Base-by-base conservation (phyloP, 2,113 vertebrate genomes). In the Varanus komodoensis region DNA sequence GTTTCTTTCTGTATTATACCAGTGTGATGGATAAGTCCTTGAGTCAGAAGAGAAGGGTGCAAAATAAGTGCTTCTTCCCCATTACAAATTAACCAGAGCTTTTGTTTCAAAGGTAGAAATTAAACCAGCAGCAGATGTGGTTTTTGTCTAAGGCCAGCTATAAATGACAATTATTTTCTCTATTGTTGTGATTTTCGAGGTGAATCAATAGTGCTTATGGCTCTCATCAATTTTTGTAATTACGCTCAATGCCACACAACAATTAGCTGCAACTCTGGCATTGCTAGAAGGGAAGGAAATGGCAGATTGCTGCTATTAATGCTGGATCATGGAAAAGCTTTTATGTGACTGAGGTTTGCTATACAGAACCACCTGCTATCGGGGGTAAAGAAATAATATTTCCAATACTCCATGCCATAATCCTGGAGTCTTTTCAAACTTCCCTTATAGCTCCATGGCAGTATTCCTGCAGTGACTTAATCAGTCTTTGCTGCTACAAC, bases 21-120 rank as follows among this genome's bases (percentile, higher is more conserved):
- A 68, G 69, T 73, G 82, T 92, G 87, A 87, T 78, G 48, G 83
- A 44, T 77, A 52, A 77, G 61, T 38, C 48, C 6, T 64, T 67
- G 85, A 87, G 44, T 64, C 82, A 61, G 64, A 93, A 71, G 9
- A 85, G 85, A 80, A 80, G 50, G 2, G 50, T 6, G 50, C 69
- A 88, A 81, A 87, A 52, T 38, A 90, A 50, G 38, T 81, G 75
- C 6, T 52, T 52, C 67, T 75, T 74, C 64, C 77, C 19, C 74
- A 82, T 0, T 69, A 0, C 0, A 27, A 84, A 52, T 89, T 81
- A 83, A 6, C 2, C 2, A 2, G 75, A 50, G 32, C 64, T 89
- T 25, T 17, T 11, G 52, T 54, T 86, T 78, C 86, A 78, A 48
- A 64, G 38, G 54, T 21, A 74, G 38, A 73, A 54, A 89, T 74